Conservation (phyloP, 1,140 invertebrate genomes). For the Drosophila parvula region DNA sequence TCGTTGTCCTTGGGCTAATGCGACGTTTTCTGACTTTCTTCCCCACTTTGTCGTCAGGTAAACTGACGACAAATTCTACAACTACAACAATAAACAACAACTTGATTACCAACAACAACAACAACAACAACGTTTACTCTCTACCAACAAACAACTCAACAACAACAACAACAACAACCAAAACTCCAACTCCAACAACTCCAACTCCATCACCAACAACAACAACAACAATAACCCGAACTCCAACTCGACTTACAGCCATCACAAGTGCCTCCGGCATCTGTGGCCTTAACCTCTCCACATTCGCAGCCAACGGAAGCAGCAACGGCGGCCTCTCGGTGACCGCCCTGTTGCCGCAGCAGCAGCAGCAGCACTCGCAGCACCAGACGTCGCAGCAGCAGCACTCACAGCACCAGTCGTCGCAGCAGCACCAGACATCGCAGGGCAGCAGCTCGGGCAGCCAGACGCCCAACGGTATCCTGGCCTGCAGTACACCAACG, state of each 20-base stretch:
- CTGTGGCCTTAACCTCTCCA: conserved; percentile 81
- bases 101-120: conserved; percentile 62
- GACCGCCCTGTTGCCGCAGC: conserved; percentile 31
- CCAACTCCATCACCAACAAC: conserved; percentile 49
- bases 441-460: conserved; percentile 43
- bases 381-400: conserved; percentile 35
- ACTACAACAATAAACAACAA: conserved; percentile 66
- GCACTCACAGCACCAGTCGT: conserved; percentile 4
- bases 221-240: conserved; percentile 44
- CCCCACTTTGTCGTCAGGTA: conserved; percentile 84
- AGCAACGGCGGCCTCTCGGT: conserved; percentile 49
- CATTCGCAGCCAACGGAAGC: conserved; percentile 76
- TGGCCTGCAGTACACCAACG: conserved; percentile 64
- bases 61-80: conserved; percentile 84
- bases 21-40: conserved; percentile 84
- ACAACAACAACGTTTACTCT: conserved; percentile 46
- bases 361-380: conserved; percentile 35
- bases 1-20: conserved; percentile 84
- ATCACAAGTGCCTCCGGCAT: conserved; percentile 79
- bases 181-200: conserved; percentile 52
- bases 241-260: conserved; percentile 55
- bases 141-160: conserved; percentile 31
- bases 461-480: conserved; percentile 53
- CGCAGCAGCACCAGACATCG: conserved; percentile 35
- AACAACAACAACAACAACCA: conserved; percentile 52